Evolutionary conservation across 2,888 invertebrate species (phyloP).

Genomic region (Agrochola litura): DNA sequence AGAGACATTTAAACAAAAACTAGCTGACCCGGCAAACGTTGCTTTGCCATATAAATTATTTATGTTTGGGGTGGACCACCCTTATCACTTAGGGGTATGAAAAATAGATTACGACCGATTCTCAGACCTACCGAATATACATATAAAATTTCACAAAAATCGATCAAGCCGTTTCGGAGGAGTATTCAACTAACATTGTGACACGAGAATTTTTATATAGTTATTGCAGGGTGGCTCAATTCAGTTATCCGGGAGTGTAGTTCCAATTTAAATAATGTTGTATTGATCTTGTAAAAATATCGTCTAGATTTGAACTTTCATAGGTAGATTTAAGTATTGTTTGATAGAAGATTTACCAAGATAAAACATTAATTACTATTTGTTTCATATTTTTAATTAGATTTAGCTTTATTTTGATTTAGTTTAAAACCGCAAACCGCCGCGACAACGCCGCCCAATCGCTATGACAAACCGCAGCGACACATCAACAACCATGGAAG

Average conservation of each 20-base stretch:
- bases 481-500: neutral
- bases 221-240: too few species aligned
- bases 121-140: too few species aligned
- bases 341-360: neutral
- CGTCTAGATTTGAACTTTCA: slow-evolving; percentile 1
- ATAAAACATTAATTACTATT: neutral
- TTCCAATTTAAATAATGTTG: neutral
- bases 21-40: too few species aligned
- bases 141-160: too few species aligned
- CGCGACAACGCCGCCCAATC: neutral
- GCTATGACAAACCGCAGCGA: neutral
- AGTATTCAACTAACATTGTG: too few species aligned
- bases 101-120: too few species aligned
- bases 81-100: too few species aligned
- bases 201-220: too few species aligned
- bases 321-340: neutral
- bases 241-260: neutral
- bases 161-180: too few species aligned
- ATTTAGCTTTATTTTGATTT: neutral
- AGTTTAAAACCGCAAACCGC: neutral
- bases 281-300: neutral
- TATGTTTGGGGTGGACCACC: too few species aligned
- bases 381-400: neutral
- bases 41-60: too few species aligned
- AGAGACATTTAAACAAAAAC: too few species aligned